Percentiles rank a stretch among this genome's conserved stretches.
Evolutionary conservation across 1,140 invertebrate species (phyloP).

Genomic region (Charaxes varanes): DNA sequence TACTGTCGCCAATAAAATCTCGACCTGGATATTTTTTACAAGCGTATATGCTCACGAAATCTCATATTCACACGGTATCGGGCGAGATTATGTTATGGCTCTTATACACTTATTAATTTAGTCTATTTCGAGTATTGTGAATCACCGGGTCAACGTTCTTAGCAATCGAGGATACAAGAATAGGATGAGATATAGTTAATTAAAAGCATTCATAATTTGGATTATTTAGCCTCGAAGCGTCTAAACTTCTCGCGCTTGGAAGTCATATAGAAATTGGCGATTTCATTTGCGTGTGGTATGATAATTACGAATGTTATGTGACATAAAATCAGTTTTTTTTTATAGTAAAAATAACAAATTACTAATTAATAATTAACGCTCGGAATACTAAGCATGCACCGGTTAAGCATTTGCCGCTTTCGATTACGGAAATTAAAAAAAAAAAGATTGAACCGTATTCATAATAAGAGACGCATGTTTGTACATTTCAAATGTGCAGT

Average conservation of each 20-base stretch:
- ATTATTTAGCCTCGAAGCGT: conserved; percentile 18
- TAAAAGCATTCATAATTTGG: conserved; percentile 26
- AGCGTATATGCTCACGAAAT: conserved; percentile 49
- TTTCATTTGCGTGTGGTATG: too few relatives aligned
- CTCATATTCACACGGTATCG: conserved; percentile 46
- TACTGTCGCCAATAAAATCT: conserved; percentile 57
- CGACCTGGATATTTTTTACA: conserved; percentile 61
- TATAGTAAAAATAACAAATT: too few relatives aligned
- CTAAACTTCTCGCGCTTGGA: too few relatives aligned
- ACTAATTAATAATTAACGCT: too few relatives aligned
- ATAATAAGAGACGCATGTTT: conserved; percentile 24
- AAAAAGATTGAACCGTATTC: too few relatives aligned
- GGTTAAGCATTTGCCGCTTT: too few relatives aligned
- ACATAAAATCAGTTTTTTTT: too few relatives aligned
- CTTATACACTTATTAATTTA: conserved; percentile 2
- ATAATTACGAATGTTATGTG: too few relatives aligned
- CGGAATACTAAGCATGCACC: too few relatives aligned
- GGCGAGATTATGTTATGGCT: conserved; percentile 16
- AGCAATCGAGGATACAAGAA: conserved; percentile 9
- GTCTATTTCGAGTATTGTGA: conserved; percentile 25
- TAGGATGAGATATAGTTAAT: conserved; percentile 23
- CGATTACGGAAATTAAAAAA: too few relatives aligned
- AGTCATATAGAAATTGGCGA: too few relatives aligned
- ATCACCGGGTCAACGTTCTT: conserved; percentile 28
- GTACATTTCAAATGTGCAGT: conserved; percentile 34